Base-by-base conservation (phyloP, 1,140 invertebrate genomes). In the Macrocentrus cingulum region DNA sequence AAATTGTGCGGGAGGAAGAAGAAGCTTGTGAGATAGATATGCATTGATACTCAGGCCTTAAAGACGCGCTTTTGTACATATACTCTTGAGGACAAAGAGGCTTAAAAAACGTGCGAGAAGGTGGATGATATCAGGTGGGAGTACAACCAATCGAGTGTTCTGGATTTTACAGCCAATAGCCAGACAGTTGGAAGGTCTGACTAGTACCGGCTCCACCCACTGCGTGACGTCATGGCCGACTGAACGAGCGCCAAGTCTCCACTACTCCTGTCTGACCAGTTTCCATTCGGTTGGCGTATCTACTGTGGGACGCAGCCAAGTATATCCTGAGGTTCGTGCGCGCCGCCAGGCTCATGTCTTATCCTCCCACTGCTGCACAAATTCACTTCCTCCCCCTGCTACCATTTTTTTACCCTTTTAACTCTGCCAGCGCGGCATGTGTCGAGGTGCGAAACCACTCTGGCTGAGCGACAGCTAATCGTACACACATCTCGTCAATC, bases 281-380 rank as follows among this genome's bases (percentile, higher is more conserved):
- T 68, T 69, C 22, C 75, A 67, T 66, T 76, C 71, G 65, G 64
- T 69, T 65, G 65, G 69, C 66, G 71, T 70, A 70, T 63, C 60
- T 58, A 60, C 62, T 67, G 62, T 55, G 60, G 66, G 52, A 37
- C 57, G 44, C 45, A 8, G 4, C 36, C 8, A 39, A 13, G 22
- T 13, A 6, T 25, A 3, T 41, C 50, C 37, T 20, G 37, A 58
- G 29, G 45, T 46, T 61, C 57, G 44, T 46, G 11, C 8, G n/a
- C n/a, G n/a, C n/a, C n/a, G 20, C n/a, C 45, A 29, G 15, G 11
- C 34, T 42, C 49, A 20, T 49, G 32, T 44, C 37, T 22, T 44
- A 9, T 42, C 19, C 34, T 53, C 50, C 34, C 32, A 39, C 50
- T 29, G 9, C 11, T n/a, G 36, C 15, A 11, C 4, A 58, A 58